phyloP scores from a whole-genome alignment of 2,888 invertebrate species.

The Serripes groenlandicus region DNA sequence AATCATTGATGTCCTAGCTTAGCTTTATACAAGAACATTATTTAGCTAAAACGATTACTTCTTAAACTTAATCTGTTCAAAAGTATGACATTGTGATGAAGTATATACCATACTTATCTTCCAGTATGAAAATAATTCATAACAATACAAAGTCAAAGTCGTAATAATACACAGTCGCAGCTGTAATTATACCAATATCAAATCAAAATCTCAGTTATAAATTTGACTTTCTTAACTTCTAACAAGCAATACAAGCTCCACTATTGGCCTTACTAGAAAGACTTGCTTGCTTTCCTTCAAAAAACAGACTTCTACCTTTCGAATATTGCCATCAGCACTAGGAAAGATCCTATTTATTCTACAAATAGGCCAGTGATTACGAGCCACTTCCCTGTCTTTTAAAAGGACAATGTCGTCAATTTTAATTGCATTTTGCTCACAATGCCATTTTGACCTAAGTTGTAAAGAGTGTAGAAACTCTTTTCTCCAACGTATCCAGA shows the following conservation, averaged over 20 bases:
- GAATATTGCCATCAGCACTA: slow-evolving; percentile 2
- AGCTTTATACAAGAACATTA: no score
- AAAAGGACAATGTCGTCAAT: neutral
- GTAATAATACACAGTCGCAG: no score
- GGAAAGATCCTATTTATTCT: neutral
- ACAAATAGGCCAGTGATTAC: neutral
- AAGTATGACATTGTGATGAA: no score
- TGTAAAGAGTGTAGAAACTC: neutral
- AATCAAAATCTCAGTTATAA: no score
- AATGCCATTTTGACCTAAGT: neutral
- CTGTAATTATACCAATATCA: no score
- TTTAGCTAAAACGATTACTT: no score
- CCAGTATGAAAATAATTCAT: no score
- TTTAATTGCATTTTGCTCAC: neutral
- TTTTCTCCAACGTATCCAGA: neutral
- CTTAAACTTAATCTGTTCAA: no score
- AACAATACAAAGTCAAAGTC: no score
- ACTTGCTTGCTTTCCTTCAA: slow-evolving; percentile 26
- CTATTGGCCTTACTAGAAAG: slow-evolving; percentile 31
- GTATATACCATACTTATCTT: no score
- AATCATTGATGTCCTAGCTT: no score
- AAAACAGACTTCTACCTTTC: slow-evolving; percentile 46
- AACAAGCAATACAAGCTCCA: slow-evolving; percentile 36
- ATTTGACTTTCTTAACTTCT: slow-evolving; percentile 17
- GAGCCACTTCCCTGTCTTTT: neutral